Evolutionary conservation across 2,797 vertebrate species (phyloP), one percentile per base, ranked within the genome.

Genomic region (Gastrophryne carolinensis): DNA sequence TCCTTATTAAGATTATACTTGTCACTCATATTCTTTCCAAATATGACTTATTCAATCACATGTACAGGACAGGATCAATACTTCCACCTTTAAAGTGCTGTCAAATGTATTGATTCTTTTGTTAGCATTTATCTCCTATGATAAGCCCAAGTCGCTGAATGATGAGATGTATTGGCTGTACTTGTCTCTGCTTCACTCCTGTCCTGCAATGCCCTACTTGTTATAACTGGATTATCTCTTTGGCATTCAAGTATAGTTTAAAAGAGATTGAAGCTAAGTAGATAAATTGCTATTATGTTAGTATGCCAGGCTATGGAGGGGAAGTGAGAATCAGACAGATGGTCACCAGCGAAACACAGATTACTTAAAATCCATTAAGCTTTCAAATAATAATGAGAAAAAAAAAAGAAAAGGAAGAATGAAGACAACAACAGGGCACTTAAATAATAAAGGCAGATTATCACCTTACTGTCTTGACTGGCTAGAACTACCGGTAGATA

Each of bases 231-330:
- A 96, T 95, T 95, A 95, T 80, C 87, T 83, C 81, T 81, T 82
- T 82, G 75, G 70, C 60, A 76, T 89, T 88, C 85, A 83, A 84
- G 85, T 83, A 71, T 80, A 91, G 86, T 84, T 86, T 90, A 93
- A 71, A 85, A 87, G 89, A 92, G 91, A 93, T 90, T 92, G 90
- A 89, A 84, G 84, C 86, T 94, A 94, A 97, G 91, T 86, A 90
- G 93, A 92, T 94, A 91, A 94, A 89, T 86, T 79, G 81, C 79
- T 85, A 76, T 84, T 0, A 1, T 83, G 84, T 82, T 79, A 80
- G 29, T 83, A 80, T 41, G 69, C 83, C 62, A 80, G 84, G 81
- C 82, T 82, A 81, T 79, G 75, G 71, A 74, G 73, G 83, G 82
- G 84, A 85, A 86, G 80, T 82, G 80, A 37, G 35, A 53, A 0